These are phyloP conservation scores for Cardiocondyla obscurior DNA, from an alignment of 1,140 invertebrate species.

Conservation along the genomic window DNA sequence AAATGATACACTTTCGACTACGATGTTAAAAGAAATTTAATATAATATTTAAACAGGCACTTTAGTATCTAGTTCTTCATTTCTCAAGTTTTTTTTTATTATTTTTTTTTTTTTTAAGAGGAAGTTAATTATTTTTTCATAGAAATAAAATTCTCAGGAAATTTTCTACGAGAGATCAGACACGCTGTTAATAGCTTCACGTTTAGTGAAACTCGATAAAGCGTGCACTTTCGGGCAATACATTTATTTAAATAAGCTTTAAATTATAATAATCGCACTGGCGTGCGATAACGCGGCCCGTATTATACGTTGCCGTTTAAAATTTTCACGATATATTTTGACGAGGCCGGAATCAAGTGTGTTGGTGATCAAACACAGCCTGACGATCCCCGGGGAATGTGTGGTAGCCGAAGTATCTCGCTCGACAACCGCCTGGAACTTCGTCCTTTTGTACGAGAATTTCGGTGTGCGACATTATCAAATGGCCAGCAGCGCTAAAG, in stretches of 20 bases:
- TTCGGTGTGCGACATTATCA: slow-evolving; percentile 48
- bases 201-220: too few species aligned
- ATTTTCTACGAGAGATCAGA: neutral
- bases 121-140: neutral
- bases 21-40: neutral
- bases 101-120: neutral
- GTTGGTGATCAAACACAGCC: slow-evolving; percentile 21
- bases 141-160: neutral
- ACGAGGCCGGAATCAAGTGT: slow-evolving; percentile 31
- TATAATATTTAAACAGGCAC: neutral
- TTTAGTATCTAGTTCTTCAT: neutral
- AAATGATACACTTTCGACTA: neutral
- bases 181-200: too few species aligned
- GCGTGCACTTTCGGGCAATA: neutral
- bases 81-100: too few species aligned
- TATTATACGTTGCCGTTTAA: neutral
- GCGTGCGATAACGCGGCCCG: neutral
- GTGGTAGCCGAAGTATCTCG: slow-evolving; percentile 48
- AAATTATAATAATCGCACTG: neutral
- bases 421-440: slow-evolving; percentile 33
- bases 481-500: slow-evolving; percentile 25
- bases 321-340: slow-evolving; percentile 42
- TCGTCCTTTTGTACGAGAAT: slow-evolving; percentile 50
- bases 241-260: slow-evolving; percentile 30
- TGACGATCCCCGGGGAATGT: slow-evolving; percentile 11